Evolutionary conservation across 2,113 vertebrate genomes (phyloP), one percentile per base, ranked within the genome.

Genomic region (Cynoglossus semilaevis): DNA sequence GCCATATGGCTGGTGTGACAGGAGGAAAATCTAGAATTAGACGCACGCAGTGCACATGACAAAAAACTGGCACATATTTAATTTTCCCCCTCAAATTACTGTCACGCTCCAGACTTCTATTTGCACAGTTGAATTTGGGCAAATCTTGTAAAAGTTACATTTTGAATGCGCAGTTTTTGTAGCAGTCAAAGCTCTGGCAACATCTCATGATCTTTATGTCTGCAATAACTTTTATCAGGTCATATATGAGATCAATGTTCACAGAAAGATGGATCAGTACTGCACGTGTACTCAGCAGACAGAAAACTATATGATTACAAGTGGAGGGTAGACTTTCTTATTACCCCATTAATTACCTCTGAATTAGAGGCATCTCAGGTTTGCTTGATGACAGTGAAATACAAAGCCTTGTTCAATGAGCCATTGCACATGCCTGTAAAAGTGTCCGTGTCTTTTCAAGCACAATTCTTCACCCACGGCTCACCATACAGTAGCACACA

Each of bases 101-200:
- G 73, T 75, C 85, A 85, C 74, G 80, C 80, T 82, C 19, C 10
- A 51, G 16, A 38, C 22, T 76, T 61, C 81, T 84, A 29, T 56
- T 64, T 63, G 49, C 14, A 19, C 45, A 59, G 63, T 79, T 54
- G 38, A 48, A 72, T 34, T 0, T 11, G 63, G 45, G 11, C 0
- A 47, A 54, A 9, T 50, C 11, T 10, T 50, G 40, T 29, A 11
- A 57, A 48, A 14, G 61, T 76, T 9, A 65, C n/a, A 51, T 17
- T 42, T 55, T 22, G 22, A 62, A 61, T 73, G 43, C 18, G 22
- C 14, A 3, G 7, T 15, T 16, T 29, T 38, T 47, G n/a, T 47
- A 42, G 57, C 4, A 9, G 3, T 51, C 29, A 44, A 65, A 71
- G 47, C 19, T 54, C 5, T 13, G 15, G 36, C 4, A 51, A 16